phyloP scores from a whole-genome alignment of 2,113 vertebrate species.

The Hipposideros armiger region DNA sequence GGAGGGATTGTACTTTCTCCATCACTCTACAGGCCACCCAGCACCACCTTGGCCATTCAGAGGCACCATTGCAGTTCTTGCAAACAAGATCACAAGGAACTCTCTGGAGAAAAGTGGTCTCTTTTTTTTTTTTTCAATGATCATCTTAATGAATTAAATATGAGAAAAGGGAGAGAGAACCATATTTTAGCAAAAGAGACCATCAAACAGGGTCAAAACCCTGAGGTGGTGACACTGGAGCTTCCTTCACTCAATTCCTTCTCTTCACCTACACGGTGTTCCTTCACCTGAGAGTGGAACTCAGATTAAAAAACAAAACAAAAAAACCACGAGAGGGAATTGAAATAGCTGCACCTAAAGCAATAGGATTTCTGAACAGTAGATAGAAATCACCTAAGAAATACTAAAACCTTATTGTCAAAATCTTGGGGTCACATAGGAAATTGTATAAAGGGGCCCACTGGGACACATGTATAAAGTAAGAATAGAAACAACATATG shows the following conservation, averaged over 20 bases:
- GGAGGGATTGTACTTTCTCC: neutral
- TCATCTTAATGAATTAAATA: neutral
- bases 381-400: constrained; percentile 56
- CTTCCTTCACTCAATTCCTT: neutral
- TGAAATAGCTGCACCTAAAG: neutral
- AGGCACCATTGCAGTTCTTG: neutral
- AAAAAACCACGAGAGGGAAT: neutral
- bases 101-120: neutral
- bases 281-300: neutral
- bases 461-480: neutral
- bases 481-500: constrained; percentile 64
- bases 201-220: neutral
- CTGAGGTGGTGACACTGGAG: neutral
- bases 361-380: constrained; percentile 34
- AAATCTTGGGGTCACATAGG: constrained; percentile 43
- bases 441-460: constrained; percentile 21
- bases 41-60: neutral
- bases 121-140: neutral
- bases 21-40: neutral
- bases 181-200: neutral
- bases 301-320: neutral
- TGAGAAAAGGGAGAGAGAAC: neutral
- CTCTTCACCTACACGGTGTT: neutral
- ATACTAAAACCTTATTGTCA: constrained; percentile 37
- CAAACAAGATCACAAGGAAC: neutral